Conservation (phyloP, 92 coral and sea anemone species). For the Isaurus tuberculatus region DNA sequence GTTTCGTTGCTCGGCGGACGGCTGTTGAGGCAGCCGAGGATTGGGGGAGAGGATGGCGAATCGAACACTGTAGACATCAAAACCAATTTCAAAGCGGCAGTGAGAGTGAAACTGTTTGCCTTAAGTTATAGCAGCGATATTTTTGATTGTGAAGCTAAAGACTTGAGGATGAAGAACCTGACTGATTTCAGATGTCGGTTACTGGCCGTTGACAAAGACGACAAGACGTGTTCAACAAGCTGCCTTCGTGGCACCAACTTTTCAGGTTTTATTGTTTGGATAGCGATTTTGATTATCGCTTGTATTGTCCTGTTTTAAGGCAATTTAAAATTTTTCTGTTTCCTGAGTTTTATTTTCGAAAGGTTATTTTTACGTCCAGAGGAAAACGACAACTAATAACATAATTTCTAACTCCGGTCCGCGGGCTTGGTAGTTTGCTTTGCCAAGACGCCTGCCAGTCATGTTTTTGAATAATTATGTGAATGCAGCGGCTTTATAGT, state of each 20-base stretch:
- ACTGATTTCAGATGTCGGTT: not conserved
- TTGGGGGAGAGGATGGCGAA: slow-evolving; percentile 5
- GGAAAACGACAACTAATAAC: not conserved
- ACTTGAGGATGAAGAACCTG: not conserved
- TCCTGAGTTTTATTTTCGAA: not conserved
- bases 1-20: not conserved
- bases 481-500: not conserved
- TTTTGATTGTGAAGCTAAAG: not conserved
- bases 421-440: not conserved
- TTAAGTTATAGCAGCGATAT: not conserved
- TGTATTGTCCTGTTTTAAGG: not conserved
- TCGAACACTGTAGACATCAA: not conserved
- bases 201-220: not conserved
- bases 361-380: not conserved
- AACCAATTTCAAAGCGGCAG: not conserved
- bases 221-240: not conserved
- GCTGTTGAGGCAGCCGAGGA: not conserved
- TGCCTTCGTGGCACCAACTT: slow-evolving; percentile 28
- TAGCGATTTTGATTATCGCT: not conserved
- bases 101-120: not conserved
- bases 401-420: not conserved
- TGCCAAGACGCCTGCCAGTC: not conserved
- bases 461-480: not conserved
- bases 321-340: not conserved
- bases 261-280: not conserved